phyloP scores from a whole-genome alignment of 2,797 vertebrate genomes.

The Loriculus beryllinus region DNA sequence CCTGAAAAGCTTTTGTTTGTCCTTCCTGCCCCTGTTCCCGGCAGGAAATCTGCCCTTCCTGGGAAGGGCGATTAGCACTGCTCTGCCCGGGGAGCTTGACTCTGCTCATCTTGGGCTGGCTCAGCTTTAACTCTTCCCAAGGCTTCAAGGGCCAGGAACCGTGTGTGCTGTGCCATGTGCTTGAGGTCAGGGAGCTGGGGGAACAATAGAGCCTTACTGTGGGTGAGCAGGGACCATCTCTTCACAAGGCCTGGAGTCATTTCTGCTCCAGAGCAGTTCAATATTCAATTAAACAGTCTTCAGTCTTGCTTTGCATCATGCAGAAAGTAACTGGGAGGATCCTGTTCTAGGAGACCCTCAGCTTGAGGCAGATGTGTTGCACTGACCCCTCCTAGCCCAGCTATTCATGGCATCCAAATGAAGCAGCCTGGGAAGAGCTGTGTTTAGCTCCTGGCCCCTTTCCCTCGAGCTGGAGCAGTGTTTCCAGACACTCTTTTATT shows the following conservation, averaged over 20 bases:
- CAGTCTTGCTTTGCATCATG: neutral
- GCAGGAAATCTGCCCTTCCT: conserved; percentile 58
- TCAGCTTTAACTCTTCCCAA: neutral
- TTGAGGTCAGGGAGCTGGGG: neutral
- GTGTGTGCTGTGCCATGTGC: fast-evolving
- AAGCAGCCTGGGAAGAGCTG: neutral
- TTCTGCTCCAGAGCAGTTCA: neutral
- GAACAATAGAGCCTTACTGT: fast-evolving
- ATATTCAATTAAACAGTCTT: fast-evolving
- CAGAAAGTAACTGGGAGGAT: neutral
- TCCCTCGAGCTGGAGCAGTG: neutral
- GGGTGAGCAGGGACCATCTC: neutral
- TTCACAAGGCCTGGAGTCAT: neutral
- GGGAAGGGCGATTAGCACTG: neutral
- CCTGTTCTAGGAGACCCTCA: neutral
- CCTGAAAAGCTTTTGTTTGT: conserved; percentile 62
- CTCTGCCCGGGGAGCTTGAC: neutral
- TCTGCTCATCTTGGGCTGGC: neutral
- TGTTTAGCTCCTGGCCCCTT: neutral
- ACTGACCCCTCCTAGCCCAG: neutral
- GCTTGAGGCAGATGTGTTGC: neutral
- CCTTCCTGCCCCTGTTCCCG: neutral
- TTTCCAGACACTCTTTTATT: neutral
- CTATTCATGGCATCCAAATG: neutral
- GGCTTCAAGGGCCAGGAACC: fast-evolving